Evolutionary conservation across 1,140 invertebrate genomes (phyloP).

Genomic region (Propsilocerus akamusi): DNA sequence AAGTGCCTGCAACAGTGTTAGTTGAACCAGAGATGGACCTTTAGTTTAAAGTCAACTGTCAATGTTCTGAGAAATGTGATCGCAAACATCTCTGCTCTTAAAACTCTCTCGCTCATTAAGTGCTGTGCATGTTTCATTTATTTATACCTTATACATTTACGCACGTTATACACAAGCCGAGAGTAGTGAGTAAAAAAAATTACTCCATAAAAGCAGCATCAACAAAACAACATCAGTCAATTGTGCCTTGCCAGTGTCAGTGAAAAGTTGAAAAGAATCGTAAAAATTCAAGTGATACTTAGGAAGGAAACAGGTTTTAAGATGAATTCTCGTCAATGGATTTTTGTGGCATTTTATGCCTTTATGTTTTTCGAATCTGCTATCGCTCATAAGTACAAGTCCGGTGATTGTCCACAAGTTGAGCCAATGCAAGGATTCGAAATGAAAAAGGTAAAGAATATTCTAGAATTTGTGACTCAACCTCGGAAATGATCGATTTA

Average conservation of each 20-base stretch:
- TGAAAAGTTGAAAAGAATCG: not conserved
- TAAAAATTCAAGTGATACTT: not conserved
- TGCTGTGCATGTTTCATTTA: no score
- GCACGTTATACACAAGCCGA: no score
- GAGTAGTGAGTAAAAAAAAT: no score
- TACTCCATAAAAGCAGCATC: not conserved
- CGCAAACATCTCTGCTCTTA: no score
- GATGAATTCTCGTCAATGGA: not conserved
- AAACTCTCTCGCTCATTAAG: no score
- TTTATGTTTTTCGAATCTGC: not conserved
- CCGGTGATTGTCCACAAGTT: slow-evolving; percentile 52
- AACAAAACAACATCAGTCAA: not conserved
- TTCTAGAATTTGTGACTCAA: no score
- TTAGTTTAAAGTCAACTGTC: no score
- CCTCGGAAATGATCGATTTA: no score
- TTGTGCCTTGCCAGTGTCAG: not conserved
- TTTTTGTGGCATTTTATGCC: not conserved
- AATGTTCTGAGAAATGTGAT: no score
- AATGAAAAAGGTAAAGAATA: slow-evolving; percentile 51
- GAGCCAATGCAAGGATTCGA: slow-evolving; percentile 48
- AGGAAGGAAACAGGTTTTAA: not conserved
- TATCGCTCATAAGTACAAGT: slow-evolving; percentile 29
- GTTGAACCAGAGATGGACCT: no score
- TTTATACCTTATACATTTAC: no score
- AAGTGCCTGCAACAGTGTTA: not conserved